Base-by-base conservation (phyloP, 2,113 vertebrate genomes). In the Falco punctatus region DNA sequence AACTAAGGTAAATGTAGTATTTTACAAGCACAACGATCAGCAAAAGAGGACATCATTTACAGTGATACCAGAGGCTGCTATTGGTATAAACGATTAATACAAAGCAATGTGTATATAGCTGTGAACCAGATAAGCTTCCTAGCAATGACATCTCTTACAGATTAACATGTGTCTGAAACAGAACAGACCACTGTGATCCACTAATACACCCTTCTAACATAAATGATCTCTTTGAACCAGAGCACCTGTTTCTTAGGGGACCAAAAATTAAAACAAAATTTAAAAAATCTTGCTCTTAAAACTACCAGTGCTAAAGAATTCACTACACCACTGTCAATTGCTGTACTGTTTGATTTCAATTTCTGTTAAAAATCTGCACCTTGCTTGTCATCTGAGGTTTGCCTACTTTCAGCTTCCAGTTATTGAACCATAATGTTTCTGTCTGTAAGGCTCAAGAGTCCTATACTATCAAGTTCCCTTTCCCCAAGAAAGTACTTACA, bases 371-470 rank as follows among this genome's bases (percentile, higher is more conserved):
- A 88, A 88, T 33, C 75, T 66, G 74, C 66, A 85, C 81, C 38
- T 90, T 88, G 32, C 59, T 85, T 81, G 67, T 86, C 46, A 83
- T 92, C 88, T 83, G 88, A 92, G 51, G 58, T 86, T 92, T 93
- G 79, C 51, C 46, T 52, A n/a, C 51, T 70, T 95, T 92, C 92
- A 91, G 21, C 51, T 70, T 86, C 69, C 73, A 83, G 67, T 83
- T 96, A 94, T 59, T 86, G 79, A 96, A 88, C 93, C 46, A 73
- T 82, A 93, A 88, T 80, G 94, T 70, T 96, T 92, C 87, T 94
- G 79, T 38, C 90, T 83, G 71, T 58, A 92, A 86, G 51, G 64
- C 96, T 90, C 93, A 58, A 38, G 88, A 95, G 94, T 59, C 79
- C 92, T 71, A 70, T 78, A 86, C 55, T 57, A 73, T 55, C 88